Conservation (phyloP, 2,113 vertebrate genomes). For the Pygoscelis adeliae region DNA sequence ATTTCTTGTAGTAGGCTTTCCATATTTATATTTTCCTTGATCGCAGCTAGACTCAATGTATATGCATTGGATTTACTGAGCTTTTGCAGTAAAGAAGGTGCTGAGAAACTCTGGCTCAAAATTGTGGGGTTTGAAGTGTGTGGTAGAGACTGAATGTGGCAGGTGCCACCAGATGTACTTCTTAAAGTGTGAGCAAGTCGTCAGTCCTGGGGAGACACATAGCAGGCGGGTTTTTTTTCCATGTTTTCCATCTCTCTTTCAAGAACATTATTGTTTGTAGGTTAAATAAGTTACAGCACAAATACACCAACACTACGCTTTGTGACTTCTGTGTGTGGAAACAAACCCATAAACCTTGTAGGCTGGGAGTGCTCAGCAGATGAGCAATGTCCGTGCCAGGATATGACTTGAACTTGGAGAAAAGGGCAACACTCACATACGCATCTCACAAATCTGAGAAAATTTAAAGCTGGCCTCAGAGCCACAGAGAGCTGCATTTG, state of each 20-base stretch:
- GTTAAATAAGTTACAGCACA: background rate
- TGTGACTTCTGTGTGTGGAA: background rate
- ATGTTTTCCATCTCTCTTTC: background rate
- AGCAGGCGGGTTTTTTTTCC: background rate
- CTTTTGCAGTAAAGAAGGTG: background rate
- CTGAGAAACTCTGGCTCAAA: background rate
- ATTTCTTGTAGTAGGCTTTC: background rate
- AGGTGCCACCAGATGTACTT: background rate
- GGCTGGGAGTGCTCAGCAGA: background rate
- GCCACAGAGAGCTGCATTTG: background rate
- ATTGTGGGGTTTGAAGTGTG: background rate
- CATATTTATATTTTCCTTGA: background rate
- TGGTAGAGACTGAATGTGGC: fast-evolving
- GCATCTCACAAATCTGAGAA: background rate
- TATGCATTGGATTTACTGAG: background rate
- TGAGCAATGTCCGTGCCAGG: fast-evolving
- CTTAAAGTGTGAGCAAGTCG: background rate
- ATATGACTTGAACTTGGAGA: background rate
- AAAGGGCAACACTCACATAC: background rate
- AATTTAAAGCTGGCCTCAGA: background rate
- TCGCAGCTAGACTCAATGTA: background rate
- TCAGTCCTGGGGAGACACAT: background rate
- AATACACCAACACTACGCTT: background rate
- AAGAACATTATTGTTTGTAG: background rate
- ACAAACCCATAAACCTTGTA: background rate